Percentiles rank a stretch among this genome's conserved stretches.
phyloP scores from a whole-genome alignment of 1,140 invertebrate species.

The Neodiprion fabricii region DNA sequence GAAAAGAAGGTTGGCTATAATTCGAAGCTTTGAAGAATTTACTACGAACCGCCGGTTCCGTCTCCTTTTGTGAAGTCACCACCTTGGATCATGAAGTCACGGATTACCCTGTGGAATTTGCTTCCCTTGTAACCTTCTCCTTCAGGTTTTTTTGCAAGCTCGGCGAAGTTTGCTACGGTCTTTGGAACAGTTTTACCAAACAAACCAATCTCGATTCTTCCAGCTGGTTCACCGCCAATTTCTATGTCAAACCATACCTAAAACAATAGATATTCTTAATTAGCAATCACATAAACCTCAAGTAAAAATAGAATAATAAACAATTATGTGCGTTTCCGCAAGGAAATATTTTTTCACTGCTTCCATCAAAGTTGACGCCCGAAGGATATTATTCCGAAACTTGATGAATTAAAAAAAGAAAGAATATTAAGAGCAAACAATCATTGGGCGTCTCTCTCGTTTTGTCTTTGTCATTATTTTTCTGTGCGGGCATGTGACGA shows the following conservation, averaged over 20 bases:
- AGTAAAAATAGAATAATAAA: too few species aligned
- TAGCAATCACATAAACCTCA: too few species aligned
- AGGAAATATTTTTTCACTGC: too few species aligned
- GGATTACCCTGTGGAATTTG: constrained; percentile 92
- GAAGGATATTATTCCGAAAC: too few species aligned
- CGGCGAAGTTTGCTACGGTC: constrained; percentile 91
- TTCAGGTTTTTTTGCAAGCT: constrained; percentile 78
- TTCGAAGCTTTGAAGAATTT: constrained; percentile 9
- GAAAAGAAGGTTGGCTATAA: constrained; percentile 14
- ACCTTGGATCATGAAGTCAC: constrained; percentile 96
- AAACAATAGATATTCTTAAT: constrained; percentile 11
- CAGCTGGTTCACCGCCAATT: constrained; percentile 80
- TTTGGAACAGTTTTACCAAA: constrained; percentile 96
- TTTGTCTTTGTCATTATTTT: too few species aligned
- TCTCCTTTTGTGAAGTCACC: constrained; percentile 93
- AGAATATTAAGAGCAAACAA: too few species aligned
- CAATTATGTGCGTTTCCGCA: too few species aligned
- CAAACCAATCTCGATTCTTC: constrained; percentile 90
- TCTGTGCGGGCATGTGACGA: too few species aligned
- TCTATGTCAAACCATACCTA: constrained; percentile 95
- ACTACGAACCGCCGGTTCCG: constrained; percentile 80
- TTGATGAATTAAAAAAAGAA: too few species aligned
- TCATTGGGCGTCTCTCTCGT: too few species aligned
- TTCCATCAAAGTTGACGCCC: too few species aligned
- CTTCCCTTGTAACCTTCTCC: constrained; percentile 89